Conservation (phyloP, 2,797 vertebrate species). For the Aeoliscus strigatus region DNA sequence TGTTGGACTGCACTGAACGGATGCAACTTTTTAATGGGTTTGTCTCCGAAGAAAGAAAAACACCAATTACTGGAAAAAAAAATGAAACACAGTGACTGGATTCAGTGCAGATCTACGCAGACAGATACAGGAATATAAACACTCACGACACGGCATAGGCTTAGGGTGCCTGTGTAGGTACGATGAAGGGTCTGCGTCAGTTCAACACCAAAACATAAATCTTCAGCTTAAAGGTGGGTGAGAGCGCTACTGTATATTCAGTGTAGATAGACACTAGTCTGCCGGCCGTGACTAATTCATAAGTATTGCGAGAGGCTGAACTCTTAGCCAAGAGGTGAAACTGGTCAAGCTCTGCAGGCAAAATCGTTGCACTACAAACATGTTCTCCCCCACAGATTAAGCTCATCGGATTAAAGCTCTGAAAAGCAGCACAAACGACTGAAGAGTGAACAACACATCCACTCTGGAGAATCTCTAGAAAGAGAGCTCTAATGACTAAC, state of each 20-base stretch:
- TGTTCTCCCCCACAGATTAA: conserved; percentile 50
- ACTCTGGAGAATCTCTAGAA: conserved; percentile 29
- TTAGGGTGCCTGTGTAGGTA: not conserved
- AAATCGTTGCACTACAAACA: conserved; percentile 21
- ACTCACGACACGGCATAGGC: too few species aligned
- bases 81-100: too few species aligned
- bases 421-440: conserved; percentile 34
- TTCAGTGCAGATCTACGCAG: too few species aligned
- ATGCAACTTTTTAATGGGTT: too few species aligned
- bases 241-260: conserved; percentile 19
- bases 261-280: conserved; percentile 22
- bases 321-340: conserved; percentile 27
- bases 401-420: conserved; percentile 55
- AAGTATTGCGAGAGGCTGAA: conserved; percentile 13
- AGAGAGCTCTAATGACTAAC: conserved; percentile 31
- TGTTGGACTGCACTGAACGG: too few species aligned
- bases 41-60: too few species aligned
- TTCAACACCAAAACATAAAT: too few species aligned
- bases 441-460: conserved; percentile 23
- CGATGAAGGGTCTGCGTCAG: too few species aligned
- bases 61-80: too few species aligned
- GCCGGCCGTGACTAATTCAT: conserved; percentile 29
- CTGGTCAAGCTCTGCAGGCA: conserved; percentile 25
- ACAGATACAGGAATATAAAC: too few species aligned
- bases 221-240: conserved; percentile 18